Conservation (phyloP, 1,140 invertebrate genomes). For the Geopemphigus sp. region DNA sequence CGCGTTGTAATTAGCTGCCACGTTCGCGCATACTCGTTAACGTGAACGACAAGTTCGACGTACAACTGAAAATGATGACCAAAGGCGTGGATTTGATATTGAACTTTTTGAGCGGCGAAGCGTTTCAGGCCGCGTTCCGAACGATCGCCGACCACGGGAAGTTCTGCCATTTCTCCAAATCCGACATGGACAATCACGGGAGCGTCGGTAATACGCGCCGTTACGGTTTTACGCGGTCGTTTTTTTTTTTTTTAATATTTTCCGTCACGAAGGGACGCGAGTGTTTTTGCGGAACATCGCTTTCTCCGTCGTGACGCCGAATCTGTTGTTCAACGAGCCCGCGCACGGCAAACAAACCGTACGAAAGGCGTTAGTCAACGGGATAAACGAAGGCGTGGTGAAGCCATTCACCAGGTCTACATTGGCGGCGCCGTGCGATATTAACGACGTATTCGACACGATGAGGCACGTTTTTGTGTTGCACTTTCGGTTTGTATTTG, state of each 20-base stretch:
- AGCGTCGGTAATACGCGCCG: neutral
- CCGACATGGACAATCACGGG: slow-evolving; percentile 7
- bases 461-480: neutral
- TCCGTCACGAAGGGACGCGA: neutral
- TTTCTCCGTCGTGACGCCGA: neutral
- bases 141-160: neutral
- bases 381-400: neutral
- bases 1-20: neutral
- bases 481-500: neutral
- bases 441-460: neutral
- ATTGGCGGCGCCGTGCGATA: neutral
- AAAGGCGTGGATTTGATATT: neutral
- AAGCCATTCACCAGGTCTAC: neutral
- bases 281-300: neutral
- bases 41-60: neutral
- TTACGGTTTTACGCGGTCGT: no score
- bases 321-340: neutral
- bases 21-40: slow-evolving; percentile 10
- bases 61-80: slow-evolving; percentile 1
- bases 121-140: neutral
- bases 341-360: neutral
- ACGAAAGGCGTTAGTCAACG: neutral
- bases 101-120: slow-evolving; percentile 16
- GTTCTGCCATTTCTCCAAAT: slow-evolving; percentile 4
- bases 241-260: no score